Base-by-base conservation (phyloP, 2,888 invertebrate species). In the Opisthograptis luteolata region DNA sequence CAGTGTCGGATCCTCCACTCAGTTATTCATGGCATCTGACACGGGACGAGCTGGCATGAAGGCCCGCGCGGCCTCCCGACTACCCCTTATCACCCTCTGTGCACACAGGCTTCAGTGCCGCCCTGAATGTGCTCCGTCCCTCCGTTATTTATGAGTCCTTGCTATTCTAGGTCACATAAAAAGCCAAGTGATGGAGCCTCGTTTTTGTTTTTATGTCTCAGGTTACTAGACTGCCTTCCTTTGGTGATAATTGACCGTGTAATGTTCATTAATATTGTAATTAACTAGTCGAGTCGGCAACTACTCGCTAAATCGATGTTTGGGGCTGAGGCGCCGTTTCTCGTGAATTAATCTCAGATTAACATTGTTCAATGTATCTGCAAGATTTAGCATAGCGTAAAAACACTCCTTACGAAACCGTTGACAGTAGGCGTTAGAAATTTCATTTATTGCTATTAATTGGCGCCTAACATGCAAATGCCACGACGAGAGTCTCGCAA, bases 21-120 rank as follows among this genome's bases (percentile, higher is more conserved):
- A 82, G 55, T 81, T 84, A 87, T 85, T 82, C 81, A 84, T 81
- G 76, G 66, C 71, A 71, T 71, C 68, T 66, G 70, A 62, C 70
- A 66, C 67, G 50, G 58, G 52, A 14, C 59, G 47, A 66, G 45
- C 28, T n/a, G 20, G 8, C 24, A 25, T 55, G 60, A 59, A 55
- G 36, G 57, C 54, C 60, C 55, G 51, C 59, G 60, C 25, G 59
- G 61, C 65, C 55, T 61, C 42, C 42, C 58, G 62, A 68, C 57
- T 71, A 67, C 67, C 69, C 74, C 73, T 72, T 76, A 74, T 76
- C 70, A 60, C 70, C 68, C 73, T 69, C 68, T 76, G 65, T 70
- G 73, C 76, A 78, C 69, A 78, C 76, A 67, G 73, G 73, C 72
- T 75, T 70, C 72, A 76, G 79, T 78, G 74, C 74, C 63, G 60